phyloP scores from a whole-genome alignment of 2,888 invertebrate genomes.

The Orthosia gothica region DNA sequence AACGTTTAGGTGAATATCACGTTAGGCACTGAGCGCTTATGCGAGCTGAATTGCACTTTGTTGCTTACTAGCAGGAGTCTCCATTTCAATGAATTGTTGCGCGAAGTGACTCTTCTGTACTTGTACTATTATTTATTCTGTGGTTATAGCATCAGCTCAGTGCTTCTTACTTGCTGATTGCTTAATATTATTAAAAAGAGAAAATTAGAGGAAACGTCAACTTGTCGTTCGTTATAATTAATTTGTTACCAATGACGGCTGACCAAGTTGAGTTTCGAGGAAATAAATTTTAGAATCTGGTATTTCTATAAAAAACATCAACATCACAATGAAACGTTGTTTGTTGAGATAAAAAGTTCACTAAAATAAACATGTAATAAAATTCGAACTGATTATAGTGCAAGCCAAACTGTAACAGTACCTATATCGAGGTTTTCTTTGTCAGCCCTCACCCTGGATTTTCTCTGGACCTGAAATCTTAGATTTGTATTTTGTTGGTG shows the following conservation, averaged over 20 bases:
- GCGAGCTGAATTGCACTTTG: too few species aligned
- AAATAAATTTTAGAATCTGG: background rate
- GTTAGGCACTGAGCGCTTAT: too few species aligned
- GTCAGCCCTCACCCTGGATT: background rate
- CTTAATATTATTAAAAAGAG: background rate
- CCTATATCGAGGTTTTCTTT: too few species aligned
- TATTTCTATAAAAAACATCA: background rate
- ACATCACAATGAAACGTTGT: background rate
- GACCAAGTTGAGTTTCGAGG: background rate
- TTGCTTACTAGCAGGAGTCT: too few species aligned
- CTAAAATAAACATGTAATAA: background rate
- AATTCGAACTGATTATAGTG: background rate
- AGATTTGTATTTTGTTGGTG: background rate
- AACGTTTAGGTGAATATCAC: too few species aligned
- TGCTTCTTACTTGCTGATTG: background rate
- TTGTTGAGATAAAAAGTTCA: background rate
- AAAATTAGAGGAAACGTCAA: slow-evolving; percentile 20
- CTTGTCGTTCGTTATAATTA: background rate
- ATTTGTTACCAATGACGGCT: background rate
- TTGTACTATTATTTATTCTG: too few species aligned
- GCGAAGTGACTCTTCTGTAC: too few species aligned
- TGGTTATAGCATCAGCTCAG: background rate
- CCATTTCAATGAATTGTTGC: too few species aligned
- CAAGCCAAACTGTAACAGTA: too few species aligned
- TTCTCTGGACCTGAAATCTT: too few species aligned